Evolutionary conservation across 2,797 vertebrate genomes (phyloP), one percentile per base, ranked within the genome.

Genomic region (Characodon lateralis): DNA sequence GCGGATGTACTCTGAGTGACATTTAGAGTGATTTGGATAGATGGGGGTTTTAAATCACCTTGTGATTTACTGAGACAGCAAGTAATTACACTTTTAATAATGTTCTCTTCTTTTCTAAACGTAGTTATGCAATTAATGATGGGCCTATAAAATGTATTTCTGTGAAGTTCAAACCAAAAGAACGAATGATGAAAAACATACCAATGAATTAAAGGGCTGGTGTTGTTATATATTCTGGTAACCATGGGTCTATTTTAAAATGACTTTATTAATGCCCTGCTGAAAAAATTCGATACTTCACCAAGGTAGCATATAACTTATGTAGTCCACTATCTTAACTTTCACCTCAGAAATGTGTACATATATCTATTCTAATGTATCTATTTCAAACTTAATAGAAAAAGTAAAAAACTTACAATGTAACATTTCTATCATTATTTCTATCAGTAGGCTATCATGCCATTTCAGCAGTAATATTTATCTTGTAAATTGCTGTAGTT

Each of bases 31-130:
- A 68, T 43, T 41, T 22, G n/a, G 65, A 41, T 6, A 68, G 65
- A 43, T 43, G 9, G 2, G 22, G 8, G 55, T 22, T 56, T 22
- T 56, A 43, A 68, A 68, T 43, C 39, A 43, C 65, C 65, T 68
- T 14, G 65, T 43, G 65, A 68, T 43, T 68, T 68, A 68, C 65
- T 2, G 39, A 68, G 65, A 68, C 22, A n/a, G 65, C 5, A 24
- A 68, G 39, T 68, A 68, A 68, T n/a, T 68, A 43, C 65, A n/a
- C 65, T 43, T 43, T 68, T 68, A 68, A 68, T 68, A 68, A 43
- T n/a, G 65, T n/a, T 13, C 39, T 43, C 65, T 68, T 68, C 65
- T 68, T 43, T 43, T 68, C 7, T 35, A 35, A 35, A 35, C 35
- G 35, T 35, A 43, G 39, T 43, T 24, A 43, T 2, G 65, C 22